Conservation (phyloP, 2,113 vertebrate species). For the Setophaga petechia region DNA sequence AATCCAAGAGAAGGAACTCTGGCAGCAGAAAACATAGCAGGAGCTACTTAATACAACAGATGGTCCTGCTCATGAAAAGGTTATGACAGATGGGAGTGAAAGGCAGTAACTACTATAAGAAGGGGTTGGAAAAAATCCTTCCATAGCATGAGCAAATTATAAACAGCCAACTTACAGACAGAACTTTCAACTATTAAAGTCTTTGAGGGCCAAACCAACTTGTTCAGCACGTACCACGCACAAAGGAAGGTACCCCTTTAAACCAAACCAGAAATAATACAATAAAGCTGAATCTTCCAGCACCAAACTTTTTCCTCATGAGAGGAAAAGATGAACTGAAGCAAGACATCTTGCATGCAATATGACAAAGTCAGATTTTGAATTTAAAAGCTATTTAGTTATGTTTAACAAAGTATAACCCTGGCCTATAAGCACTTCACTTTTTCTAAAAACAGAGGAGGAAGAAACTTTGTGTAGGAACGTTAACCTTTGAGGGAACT, state of each 20-base stretch:
- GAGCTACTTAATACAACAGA: background rate
- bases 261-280: background rate
- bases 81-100: constrained; percentile 20
- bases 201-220: background rate
- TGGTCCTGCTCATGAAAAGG: background rate
- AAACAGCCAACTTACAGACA: background rate
- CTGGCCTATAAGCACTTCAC: background rate
- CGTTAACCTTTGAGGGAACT: background rate
- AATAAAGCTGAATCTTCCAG: background rate
- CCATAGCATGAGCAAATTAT: background rate
- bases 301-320: background rate
- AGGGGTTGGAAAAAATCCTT: background rate
- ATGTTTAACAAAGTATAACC: background rate
- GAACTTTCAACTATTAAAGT: background rate
- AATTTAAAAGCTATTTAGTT: background rate
- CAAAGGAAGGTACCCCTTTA: background rate
- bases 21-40: background rate
- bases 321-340: background rate
- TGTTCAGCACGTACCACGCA: background rate
- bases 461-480: background rate
- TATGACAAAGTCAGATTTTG: background rate
- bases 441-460: background rate
- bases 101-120: background rate
- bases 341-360: background rate
- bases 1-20: background rate